Conservation (phyloP, 2,888 invertebrate genomes). For the Seira musarum region DNA sequence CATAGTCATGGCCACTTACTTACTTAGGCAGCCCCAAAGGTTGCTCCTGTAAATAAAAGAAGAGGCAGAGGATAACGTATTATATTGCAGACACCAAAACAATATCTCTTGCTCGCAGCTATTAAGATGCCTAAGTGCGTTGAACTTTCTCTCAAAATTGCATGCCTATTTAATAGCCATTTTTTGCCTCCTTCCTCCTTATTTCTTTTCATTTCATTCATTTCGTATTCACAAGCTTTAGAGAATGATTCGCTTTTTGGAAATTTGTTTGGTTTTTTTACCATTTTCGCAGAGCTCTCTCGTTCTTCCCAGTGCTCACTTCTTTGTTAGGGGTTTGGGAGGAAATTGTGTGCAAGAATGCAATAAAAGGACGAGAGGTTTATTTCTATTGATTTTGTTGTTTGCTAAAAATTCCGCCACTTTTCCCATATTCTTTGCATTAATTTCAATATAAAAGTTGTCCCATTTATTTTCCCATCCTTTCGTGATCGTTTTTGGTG, state of each 20-base stretch:
- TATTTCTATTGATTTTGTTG: slow-evolving; percentile 38
- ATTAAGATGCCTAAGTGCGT: slow-evolving; percentile 10
- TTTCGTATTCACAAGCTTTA: background rate
- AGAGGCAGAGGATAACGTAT: background rate
- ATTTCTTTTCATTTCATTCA: background rate
- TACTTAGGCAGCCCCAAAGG: background rate
- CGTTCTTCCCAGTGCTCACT: background rate
- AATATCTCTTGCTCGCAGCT: slow-evolving; percentile 4
- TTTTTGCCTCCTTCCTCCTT: background rate
- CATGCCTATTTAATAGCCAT: slow-evolving; percentile 5
- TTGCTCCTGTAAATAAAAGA: background rate
- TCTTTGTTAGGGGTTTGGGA: no score
- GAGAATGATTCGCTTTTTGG: background rate
- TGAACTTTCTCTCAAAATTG: slow-evolving; percentile 4
- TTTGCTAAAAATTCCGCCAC: slow-evolving; percentile 37
- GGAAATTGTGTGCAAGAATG: slow-evolving; percentile 2
- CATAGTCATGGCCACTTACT: no score
- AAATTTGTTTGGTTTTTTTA: background rate
- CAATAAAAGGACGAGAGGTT: background rate
- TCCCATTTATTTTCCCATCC: background rate
- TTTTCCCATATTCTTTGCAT: slow-evolving; percentile 36
- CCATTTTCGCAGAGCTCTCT: background rate
- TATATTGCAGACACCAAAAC: background rate
- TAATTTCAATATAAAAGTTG: slow-evolving; percentile 34
- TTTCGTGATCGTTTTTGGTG: background rate